These are phyloP conservation scores for Hemicordylus capensis DNA, from an alignment of 2,113 vertebrate species.

Conservation along the genomic window DNA sequence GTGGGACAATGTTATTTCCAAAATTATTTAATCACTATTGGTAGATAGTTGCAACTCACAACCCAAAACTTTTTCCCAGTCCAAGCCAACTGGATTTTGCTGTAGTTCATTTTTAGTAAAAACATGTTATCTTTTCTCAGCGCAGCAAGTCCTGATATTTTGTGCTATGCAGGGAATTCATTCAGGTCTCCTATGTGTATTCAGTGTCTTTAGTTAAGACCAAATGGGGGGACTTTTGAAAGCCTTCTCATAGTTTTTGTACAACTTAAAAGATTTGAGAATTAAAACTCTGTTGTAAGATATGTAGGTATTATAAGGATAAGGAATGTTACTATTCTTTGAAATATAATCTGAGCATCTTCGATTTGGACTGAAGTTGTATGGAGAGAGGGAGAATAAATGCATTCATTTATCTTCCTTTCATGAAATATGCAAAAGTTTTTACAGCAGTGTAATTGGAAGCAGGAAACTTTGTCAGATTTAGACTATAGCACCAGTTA, in stretches of 20 bases:
- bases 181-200: not conserved
- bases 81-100: not conserved
- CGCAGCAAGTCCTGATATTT: not conserved
- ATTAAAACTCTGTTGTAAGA: not conserved
- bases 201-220: not conserved
- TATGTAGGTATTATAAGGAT: not conserved
- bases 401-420: constrained; percentile 19
- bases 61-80: not conserved
- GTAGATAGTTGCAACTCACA: too few relatives aligned
- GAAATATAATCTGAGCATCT: not conserved
- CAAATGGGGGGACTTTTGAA: constrained; percentile 42
- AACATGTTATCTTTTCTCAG: not conserved
- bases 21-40: too few relatives aligned
- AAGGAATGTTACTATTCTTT: not conserved
- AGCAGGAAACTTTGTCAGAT: not conserved
- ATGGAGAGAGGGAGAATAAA: not conserved
- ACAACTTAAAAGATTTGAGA: constrained; percentile 15
- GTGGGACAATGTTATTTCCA: too few relatives aligned
- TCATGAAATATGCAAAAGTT: not conserved
- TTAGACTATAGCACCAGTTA: not conserved
- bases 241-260: constrained; percentile 23
- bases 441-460: constrained; percentile 4
- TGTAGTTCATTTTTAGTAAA: not conserved
- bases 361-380: constrained; percentile 5
- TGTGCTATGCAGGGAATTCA: not conserved